Conservation (phyloP, 92 coral and sea anemone species). For the Phenganax stokvisi region DNA sequence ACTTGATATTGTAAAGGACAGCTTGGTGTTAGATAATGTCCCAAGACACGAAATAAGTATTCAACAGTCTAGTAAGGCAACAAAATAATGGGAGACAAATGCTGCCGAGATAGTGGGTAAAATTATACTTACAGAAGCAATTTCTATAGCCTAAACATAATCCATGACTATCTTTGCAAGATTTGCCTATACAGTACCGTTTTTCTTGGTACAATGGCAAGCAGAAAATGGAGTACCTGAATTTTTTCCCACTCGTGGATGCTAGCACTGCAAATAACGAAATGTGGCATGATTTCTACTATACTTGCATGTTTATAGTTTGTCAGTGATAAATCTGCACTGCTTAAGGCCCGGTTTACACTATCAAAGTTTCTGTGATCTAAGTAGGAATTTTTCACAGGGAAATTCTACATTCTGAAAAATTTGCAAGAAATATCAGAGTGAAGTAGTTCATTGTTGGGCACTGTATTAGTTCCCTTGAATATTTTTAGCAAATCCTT, state of each 20-base stretch:
- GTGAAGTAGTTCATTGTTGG: too few relatives aligned
- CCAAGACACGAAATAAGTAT: conserved; percentile 67
- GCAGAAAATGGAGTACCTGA: background rate
- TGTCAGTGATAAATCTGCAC: too few relatives aligned
- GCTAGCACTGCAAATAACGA: conserved; percentile 6
- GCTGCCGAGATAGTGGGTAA: background rate
- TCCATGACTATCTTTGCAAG: too few relatives aligned
- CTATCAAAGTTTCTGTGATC: too few relatives aligned
- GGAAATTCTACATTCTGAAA: too few relatives aligned
- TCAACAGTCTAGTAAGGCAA: conserved; percentile 67
- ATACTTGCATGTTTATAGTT: too few relatives aligned
- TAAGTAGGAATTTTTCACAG: too few relatives aligned
- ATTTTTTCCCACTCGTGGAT: conserved; percentile 23
- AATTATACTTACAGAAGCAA: background rate
- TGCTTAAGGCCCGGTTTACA: too few relatives aligned
- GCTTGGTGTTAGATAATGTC: conserved; percentile 67
- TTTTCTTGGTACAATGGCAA: background rate
- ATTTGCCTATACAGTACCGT: background rate
- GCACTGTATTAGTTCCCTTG: too few relatives aligned
- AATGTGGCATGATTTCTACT: background rate
- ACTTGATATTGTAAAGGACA: conserved; percentile 80
- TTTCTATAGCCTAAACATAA: too few relatives aligned
- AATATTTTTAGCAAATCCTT: too few relatives aligned
- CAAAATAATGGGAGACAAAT: background rate
- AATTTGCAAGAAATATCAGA: too few relatives aligned